Conservation (phyloP, 2,113 vertebrate species). For the Felis catus region DNA sequence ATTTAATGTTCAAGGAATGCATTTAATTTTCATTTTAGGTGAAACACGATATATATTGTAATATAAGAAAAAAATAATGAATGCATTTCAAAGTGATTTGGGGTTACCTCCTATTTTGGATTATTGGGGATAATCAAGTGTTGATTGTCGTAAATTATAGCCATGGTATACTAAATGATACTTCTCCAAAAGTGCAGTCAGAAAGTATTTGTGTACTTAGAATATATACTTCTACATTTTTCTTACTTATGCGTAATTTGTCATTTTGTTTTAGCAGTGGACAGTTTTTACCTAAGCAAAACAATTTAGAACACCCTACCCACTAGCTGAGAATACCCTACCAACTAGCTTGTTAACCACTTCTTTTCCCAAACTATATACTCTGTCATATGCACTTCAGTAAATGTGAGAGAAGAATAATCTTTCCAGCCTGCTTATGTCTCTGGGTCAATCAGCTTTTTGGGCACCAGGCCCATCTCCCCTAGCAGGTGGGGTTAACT, state of each 20-base stretch:
- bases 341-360: not conserved
- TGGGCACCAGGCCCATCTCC: not conserved
- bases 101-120: conserved; percentile 33
- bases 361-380: not conserved
- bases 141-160: conserved; percentile 72
- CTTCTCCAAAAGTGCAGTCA: conserved; percentile 26
- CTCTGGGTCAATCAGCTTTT: not conserved
- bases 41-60: not conserved
- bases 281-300: conserved; percentile 29
- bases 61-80: not conserved
- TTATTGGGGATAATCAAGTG: conserved; percentile 55
- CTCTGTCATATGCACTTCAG: not conserved
- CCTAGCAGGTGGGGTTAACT: not conserved
- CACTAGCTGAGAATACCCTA: not conserved
- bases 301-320: not conserved
- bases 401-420: not conserved
- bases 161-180: conserved; percentile 31
- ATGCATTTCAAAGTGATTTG: conserved; percentile 50
- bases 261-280: conserved; percentile 21
- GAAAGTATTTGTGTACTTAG: conserved; percentile 17
- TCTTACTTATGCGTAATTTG: conserved; percentile 44
- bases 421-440: not conserved
- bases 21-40: conserved; percentile 50
- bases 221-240: conserved; percentile 45
- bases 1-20: not conserved